Base-by-base conservation (phyloP, 2,113 vertebrate genomes). In the Gadus macrocephalus region DNA sequence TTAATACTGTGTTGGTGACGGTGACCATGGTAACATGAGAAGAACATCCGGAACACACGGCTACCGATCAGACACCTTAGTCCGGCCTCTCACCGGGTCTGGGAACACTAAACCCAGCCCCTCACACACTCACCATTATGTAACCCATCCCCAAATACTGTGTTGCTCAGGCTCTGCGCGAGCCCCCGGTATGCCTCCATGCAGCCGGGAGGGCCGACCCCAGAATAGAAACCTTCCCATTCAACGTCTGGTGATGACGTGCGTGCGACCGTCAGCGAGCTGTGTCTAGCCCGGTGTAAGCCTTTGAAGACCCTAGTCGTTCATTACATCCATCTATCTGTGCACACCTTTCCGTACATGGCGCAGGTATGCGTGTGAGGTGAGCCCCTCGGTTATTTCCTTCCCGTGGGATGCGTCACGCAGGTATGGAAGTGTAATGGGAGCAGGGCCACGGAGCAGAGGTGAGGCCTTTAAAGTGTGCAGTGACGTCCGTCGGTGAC, bases 351-450 rank as follows among this genome's bases (percentile, higher is more conserved):
- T 62, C 69, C 73, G 63, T 69, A 3, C 71, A 64, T 55, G 64
- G 71, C 9, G 16, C 68, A 20, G 70, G 31, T 67, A 68, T 81
- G 78, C 69, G 73, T 71, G 65, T 68, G 31, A 68, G 75, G 69
- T 64, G 2, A 27, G 73, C 53, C 66, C 27, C 60, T 20, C 6
- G 15, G 25, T 31, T 49, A 16, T 62, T 35, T 3, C n/a, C 9
- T 62, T 20, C n/a, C 60, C 11, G 20, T 55, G 7, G 22, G 65
- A 31, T 25, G 19, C 76, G 20, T 55, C 25, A 20, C 64, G 55
- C 62, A 15, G 53, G 64, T 15, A 15, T 68, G 5, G 2, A 20
- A 7, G 17, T 17, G 63, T 69, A 77, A 82, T 53, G 25, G 35
- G 73, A 78, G 71, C 65, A 63, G 3, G 1, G 64, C 66, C 67